Evolutionary conservation across 2,113 vertebrate species (phyloP), one percentile per base, ranked within the genome.

Genomic region (Eulemur macaco): DNA sequence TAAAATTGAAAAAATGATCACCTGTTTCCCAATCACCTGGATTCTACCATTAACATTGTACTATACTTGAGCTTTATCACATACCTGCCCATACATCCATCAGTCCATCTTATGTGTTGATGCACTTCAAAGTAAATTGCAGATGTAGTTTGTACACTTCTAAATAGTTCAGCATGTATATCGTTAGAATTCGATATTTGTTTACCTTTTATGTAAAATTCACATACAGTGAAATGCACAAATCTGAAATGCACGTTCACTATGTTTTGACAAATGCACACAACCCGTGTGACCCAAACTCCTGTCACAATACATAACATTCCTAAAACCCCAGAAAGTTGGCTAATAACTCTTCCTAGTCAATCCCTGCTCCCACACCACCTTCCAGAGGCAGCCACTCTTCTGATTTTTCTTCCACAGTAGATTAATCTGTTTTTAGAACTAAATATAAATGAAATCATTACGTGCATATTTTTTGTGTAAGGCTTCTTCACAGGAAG

Each of bases 341-440:
- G 11, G 11, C 64, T 89, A 86, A 69, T 47, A 34, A 4, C 8
- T 69, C 52, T 94, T 96, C n/a, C 27, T 8, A 52, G 64, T 56
- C 23, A 34, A 63, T 45, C 13, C 34, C 37, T 91, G 50, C 12
- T 31, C 12, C 31, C 13, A 42, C 17, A 39, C 29, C 27, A 68
- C 68, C 63, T 88, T 98, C 37, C 73, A 89, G 69, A 58, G 29
- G 69, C 54, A 95, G 89, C 42, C 50, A 66, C 27, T 76, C 20
- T 89, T 88, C 34, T 78, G 64, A 69, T 68, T 80, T 91, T 66
- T 74, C 37, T 34, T 29, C 68, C 6, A 54, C n/a, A 74, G 84
- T 50, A 86, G 29, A 31, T 54, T 68, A 29, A 86, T 94, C 34
- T 95, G 25, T 96, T 94, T 54, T 54, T 87, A 86, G 60, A 47